Conservation (phyloP, 2,888 invertebrate species). For the Autographa gamma region DNA sequence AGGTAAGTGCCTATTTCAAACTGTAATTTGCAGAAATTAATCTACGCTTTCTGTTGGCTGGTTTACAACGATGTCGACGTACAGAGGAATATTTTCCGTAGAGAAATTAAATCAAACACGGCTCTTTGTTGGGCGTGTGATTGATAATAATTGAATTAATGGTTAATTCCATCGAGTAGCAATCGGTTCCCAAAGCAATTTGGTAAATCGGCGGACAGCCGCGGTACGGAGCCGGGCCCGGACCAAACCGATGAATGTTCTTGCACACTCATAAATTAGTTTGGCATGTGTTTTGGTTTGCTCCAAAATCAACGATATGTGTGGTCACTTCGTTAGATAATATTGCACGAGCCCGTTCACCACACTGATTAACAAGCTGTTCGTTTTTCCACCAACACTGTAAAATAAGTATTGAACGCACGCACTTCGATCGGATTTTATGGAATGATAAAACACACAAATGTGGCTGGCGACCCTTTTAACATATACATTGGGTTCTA, state of each 20-base stretch:
- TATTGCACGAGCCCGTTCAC: conserved; percentile 28
- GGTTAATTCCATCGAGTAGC: conserved; percentile 64
- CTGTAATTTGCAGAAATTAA: conserved; percentile 15
- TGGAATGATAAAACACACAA: conserved; percentile 28
- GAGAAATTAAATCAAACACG: conserved; percentile 56
- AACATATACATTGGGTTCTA: conserved; percentile 12
- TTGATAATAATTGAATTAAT: conserved; percentile 73
- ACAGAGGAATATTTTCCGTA: conserved; percentile 26
- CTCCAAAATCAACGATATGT: conserved; percentile 56
- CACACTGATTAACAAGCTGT: conserved; percentile 16
- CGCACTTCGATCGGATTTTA: conserved; percentile 21
- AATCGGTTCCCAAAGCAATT: conserved; percentile 67
- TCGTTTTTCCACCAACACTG: conserved; percentile 23
- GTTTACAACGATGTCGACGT: conserved; percentile 7
- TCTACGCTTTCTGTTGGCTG: conserved; percentile 14
- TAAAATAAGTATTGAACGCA: conserved; percentile 18
- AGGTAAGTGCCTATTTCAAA: conserved; percentile 6
- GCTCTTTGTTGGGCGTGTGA: conserved; percentile 59
- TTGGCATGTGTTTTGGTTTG: conserved; percentile 60
- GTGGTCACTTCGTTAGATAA: conserved; percentile 52
- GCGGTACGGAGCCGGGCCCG: conserved; percentile 41
- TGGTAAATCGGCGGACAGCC: conserved; percentile 63
- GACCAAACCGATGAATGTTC: conserved; percentile 63
- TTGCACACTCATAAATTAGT: conserved; percentile 66
- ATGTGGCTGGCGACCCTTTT: conserved; percentile 27